phyloP scores from a whole-genome alignment of 2,888 invertebrate genomes.

The Andrena trimmerana region DNA sequence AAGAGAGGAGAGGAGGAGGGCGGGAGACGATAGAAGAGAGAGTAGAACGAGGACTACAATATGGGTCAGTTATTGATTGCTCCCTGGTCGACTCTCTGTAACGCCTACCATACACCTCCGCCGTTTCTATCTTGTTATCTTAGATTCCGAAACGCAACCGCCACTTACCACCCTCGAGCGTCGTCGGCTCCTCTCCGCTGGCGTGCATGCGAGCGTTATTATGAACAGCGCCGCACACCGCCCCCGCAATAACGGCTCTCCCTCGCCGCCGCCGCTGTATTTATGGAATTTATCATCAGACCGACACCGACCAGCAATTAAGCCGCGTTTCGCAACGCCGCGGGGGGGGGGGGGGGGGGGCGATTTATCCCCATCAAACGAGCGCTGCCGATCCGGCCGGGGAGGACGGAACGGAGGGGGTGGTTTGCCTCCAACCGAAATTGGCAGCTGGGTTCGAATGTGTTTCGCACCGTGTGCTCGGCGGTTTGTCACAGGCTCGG shows the following conservation, averaged over 20 bases:
- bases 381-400: constrained; percentile 5
- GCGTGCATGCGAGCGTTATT: constrained; percentile 57
- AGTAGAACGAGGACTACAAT: constrained; percentile 78
- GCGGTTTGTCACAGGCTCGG: too few relatives aligned
- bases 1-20: constrained; percentile 44
- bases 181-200: constrained; percentile 54
- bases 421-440: neutral
- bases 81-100: constrained; percentile 79
- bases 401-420: neutral
- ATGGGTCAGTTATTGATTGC: constrained; percentile 84
- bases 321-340: neutral
- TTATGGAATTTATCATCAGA: constrained; percentile 43
- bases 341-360: neutral
- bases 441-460: neutral
- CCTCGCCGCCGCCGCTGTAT: neutral
- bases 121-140: constrained; percentile 82
- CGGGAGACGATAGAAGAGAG: constrained; percentile 59
- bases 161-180: constrained; percentile 64
- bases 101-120: constrained; percentile 79
- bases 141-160: constrained; percentile 75
- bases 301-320: constrained; percentile 19
- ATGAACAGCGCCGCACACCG: constrained; percentile 6
- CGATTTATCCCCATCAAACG: constrained; percentile 17
- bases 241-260: constrained; percentile 50
- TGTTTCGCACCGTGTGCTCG: too few relatives aligned